Evolutionary conservation across 2,113 vertebrate species (phyloP).

Genomic region (Sceloporus undulatus): DNA sequence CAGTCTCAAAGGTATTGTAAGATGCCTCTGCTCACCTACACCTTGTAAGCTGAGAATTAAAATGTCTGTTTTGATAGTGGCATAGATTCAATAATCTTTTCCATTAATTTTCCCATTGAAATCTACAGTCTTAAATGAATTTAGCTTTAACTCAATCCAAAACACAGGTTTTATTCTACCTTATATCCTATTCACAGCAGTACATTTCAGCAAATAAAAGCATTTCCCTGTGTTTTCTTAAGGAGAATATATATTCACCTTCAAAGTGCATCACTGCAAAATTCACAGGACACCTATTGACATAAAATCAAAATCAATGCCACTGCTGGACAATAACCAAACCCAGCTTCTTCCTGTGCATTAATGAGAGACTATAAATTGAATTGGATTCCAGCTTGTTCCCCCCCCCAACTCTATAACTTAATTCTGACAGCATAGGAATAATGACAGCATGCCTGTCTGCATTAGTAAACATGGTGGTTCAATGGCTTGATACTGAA

Average conservation of each 20-base stretch:
- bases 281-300: slow-evolving; percentile 33
- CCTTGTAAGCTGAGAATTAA: not conserved
- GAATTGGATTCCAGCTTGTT: slow-evolving; percentile 26
- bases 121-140: not conserved
- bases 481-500: not conserved
- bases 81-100: not conserved
- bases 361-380: not conserved
- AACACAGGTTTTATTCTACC: not conserved
- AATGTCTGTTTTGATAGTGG: slow-evolving; percentile 4
- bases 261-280: slow-evolving; percentile 8
- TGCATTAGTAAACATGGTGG: not conserved
- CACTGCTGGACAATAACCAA: slow-evolving; percentile 23
- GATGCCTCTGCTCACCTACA: not conserved
- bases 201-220: slow-evolving; percentile 51
- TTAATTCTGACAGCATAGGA: slow-evolving; percentile 1
- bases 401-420: not conserved
- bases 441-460: not conserved
- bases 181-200: slow-evolving; percentile 32
- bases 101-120: not conserved
- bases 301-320: slow-evolving; percentile 38
- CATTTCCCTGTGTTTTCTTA: not conserved
- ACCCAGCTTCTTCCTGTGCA: slow-evolving; percentile 15
- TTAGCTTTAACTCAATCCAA: not conserved
- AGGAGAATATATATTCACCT: not conserved
- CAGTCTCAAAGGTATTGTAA: too few species aligned